A percentile compares a stretch with the other conserved stretches of the same genome.
phyloP scores from a whole-genome alignment of 2,113 vertebrate species.

The Vireo altiloquus region DNA sequence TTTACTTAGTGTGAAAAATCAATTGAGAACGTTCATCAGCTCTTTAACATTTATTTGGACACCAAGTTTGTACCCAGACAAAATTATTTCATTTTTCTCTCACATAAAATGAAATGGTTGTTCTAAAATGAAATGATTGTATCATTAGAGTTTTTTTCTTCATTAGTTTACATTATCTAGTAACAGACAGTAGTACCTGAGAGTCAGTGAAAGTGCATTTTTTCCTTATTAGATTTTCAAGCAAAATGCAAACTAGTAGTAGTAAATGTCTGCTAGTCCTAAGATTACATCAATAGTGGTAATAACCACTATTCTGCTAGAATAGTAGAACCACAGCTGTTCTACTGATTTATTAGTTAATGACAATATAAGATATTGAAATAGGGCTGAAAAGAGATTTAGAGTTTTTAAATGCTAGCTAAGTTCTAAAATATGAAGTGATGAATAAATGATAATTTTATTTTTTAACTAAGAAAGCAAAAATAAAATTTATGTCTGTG shows the following conservation, averaged over 20 bases:
- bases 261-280: background rate
- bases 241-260: background rate
- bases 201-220: background rate
- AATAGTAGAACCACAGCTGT: too few relatives aligned
- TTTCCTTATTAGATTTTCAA: background rate
- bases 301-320: too few relatives aligned
- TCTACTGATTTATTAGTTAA: background rate
- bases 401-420: background rate
- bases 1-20: background rate
- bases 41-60: background rate
- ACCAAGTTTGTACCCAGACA: background rate
- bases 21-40: background rate
- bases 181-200: background rate
- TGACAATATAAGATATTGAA: background rate
- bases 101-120: background rate
- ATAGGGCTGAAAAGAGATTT: background rate
- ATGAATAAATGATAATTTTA: background rate
- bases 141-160: background rate
- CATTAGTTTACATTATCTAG: background rate
- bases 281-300: background rate
- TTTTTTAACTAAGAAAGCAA: background rate
- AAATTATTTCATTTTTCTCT: background rate
- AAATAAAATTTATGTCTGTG: background rate
- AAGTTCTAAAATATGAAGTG: background rate
- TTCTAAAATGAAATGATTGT: background rate